Evolutionary conservation across 1,140 invertebrate genomes (phyloP).

Genomic region (Dendrolimus punctatus): DNA sequence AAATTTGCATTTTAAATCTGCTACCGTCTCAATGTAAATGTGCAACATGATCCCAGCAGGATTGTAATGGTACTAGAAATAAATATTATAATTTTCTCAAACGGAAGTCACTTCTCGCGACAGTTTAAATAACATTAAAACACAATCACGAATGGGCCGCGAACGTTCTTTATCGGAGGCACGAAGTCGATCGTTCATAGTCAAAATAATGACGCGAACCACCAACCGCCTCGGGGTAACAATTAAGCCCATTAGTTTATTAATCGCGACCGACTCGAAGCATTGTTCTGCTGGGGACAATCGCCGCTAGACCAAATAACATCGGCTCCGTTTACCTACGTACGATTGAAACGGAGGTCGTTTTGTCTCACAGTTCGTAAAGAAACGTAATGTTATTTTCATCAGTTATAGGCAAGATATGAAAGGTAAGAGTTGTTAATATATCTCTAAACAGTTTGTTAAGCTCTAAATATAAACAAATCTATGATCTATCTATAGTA

Average conservation of each 20-base stretch:
- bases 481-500: too few relatives aligned
- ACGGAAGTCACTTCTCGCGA: constrained; percentile 36
- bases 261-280: constrained; percentile 40
- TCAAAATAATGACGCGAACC: constrained; percentile 53
- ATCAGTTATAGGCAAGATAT: too few relatives aligned
- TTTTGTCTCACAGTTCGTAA: background rate
- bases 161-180: constrained; percentile 51
- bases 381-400: too few relatives aligned
- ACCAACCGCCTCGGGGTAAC: constrained; percentile 26
- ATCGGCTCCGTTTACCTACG: constrained; percentile 30
- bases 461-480: too few relatives aligned
- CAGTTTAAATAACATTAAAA: constrained; percentile 40
- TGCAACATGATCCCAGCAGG: too few relatives aligned
- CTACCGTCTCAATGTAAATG: too few relatives aligned
- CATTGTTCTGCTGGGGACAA: constrained; percentile 61
- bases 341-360: constrained; percentile 25
- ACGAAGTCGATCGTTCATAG: constrained; percentile 54
- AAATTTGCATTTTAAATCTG: too few relatives aligned
- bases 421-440: too few relatives aligned
- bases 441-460: too few relatives aligned
- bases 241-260: constrained; percentile 63
- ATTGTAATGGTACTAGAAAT: background rate
- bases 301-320: constrained; percentile 65
- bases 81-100: constrained; percentile 22
- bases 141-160: constrained; percentile 38